Conservation (phyloP, 92 coral and sea anemone genomes). For the Micromussa lordhowensis region DNA sequence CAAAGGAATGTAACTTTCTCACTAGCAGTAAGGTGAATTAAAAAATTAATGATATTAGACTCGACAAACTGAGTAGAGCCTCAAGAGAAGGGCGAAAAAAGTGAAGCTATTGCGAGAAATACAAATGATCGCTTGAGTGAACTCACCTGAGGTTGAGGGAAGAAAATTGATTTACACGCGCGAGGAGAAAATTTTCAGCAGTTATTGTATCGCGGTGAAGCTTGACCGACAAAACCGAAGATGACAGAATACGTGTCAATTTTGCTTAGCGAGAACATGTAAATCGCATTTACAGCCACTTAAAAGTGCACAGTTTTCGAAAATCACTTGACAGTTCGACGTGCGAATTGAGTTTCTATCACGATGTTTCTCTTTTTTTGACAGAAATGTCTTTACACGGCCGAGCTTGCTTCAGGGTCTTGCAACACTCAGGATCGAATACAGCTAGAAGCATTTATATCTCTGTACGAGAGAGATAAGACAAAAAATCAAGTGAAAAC, state of each 20-base stretch:
- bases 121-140: neutral
- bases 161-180: neutral
- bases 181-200: neutral
- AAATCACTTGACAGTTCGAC: slow-evolving; percentile 50
- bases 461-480: neutral
- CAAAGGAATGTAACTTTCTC: slow-evolving; percentile 39
- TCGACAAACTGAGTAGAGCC: neutral
- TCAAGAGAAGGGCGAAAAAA: neutral
- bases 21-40: slow-evolving; percentile 15
- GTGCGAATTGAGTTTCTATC: slow-evolving; percentile 43
- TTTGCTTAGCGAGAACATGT: slow-evolving; percentile 15
- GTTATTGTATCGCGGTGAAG: neutral
- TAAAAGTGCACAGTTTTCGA: slow-evolving; percentile 29
- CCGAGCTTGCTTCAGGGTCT: neutral
- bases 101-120: neutral
- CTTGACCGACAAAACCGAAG: neutral
- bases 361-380: slow-evolving; percentile 1
- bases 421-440: neutral
- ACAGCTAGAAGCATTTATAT: slow-evolving; percentile 1
- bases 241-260: neutral
- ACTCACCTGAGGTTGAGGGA: slow-evolving; percentile 9
- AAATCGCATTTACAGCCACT: slow-evolving; percentile 48
- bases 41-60: slow-evolving; percentile 44
- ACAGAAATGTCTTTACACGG: slow-evolving; percentile 4
- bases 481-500: slow-evolving; percentile 16